A percentile compares a stretch with the other conserved stretches of the same genome.
Evolutionary conservation across 1,140 invertebrate genomes (phyloP).

Genomic region (Lepidurus packardi): DNA sequence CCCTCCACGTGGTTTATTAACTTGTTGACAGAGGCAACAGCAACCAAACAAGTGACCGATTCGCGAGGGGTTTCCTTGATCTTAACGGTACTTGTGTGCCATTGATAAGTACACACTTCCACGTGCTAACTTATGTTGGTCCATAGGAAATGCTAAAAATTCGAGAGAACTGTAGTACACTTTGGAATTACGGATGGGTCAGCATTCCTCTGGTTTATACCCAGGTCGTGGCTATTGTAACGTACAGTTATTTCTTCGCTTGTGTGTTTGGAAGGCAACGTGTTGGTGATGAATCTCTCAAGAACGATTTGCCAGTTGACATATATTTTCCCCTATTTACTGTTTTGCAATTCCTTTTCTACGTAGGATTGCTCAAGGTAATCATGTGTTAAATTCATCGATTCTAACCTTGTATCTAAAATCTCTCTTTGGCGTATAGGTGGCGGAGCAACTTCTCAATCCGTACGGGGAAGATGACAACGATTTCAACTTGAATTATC

Average conservation of each 20-base stretch:
- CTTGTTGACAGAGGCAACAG: slow-evolving; percentile 49
- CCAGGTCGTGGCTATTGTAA: slow-evolving; percentile 79
- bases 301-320: slow-evolving; percentile 55
- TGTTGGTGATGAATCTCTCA: slow-evolving; percentile 50
- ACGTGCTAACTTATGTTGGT: slow-evolving; percentile 33
- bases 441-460: slow-evolving; percentile 46
- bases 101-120: neutral
- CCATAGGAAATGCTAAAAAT: slow-evolving; percentile 62
- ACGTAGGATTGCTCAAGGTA: slow-evolving; percentile 65
- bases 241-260: slow-evolving; percentile 51
- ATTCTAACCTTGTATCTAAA: neutral
- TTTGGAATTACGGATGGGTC: slow-evolving; percentile 89
- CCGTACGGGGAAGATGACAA: slow-evolving; percentile 54
- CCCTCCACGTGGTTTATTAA: slow-evolving; percentile 62
- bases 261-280: slow-evolving; percentile 8
- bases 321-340: slow-evolving; percentile 67
- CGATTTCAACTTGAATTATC: slow-evolving; percentile 47
- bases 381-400: neutral
- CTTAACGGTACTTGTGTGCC: slow-evolving; percentile 51
- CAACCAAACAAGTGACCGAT: slow-evolving; percentile 48
- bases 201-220: slow-evolving; percentile 96
- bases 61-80: slow-evolving; percentile 58
- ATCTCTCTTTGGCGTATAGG: slow-evolving; percentile 52
- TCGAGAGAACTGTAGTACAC: slow-evolving; percentile 58
- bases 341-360: slow-evolving; percentile 68